Percentiles rank a stretch among this genome's conserved stretches.
These are phyloP conservation scores for Scaptomyza parva DNA, from an alignment of 2,888 invertebrate species.

Conservation along the genomic window DNA sequence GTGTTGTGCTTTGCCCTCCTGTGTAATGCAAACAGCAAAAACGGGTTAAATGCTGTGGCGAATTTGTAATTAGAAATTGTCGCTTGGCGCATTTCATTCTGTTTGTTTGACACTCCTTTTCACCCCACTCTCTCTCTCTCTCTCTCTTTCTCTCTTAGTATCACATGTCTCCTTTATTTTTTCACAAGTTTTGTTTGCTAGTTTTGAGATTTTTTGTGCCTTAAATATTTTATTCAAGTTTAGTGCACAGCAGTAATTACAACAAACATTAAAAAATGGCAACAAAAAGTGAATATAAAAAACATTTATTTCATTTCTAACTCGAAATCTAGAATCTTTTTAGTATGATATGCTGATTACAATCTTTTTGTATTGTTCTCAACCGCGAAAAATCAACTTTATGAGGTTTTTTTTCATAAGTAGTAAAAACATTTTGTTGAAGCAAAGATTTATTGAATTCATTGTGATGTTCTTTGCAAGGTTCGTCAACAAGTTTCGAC, in stretches of 20 bases:
- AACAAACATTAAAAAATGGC: slow-evolving; percentile 11
- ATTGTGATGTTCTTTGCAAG: neutral
- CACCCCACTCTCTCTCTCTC: neutral
- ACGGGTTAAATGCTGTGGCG: slow-evolving; percentile 81
- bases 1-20: neutral
- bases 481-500: slow-evolving; percentile 21
- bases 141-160: neutral
- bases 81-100: slow-evolving; percentile 76
- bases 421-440: neutral
- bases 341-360: neutral
- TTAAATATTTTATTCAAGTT: slow-evolving; percentile 56
- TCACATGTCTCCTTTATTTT: slow-evolving; percentile 2
- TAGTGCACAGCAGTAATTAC: slow-evolving; percentile 38
- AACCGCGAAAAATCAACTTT: neutral
- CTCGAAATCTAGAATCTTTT: neutral
- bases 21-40: slow-evolving; percentile 65
- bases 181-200: slow-evolving; percentile 9
- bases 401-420: neutral
- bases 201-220: slow-evolving; percentile 46
- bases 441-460: slow-evolving; percentile 25
- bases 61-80: slow-evolving; percentile 83
- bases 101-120: slow-evolving; percentile 59
- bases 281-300: too few relatives aligned
- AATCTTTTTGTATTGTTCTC: neutral
- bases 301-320: neutral